Percentiles rank a stretch among this genome's conserved stretches.
These are phyloP conservation scores for Diorhabda elongata DNA, from an alignment of 1,140 invertebrate genomes.

Conservation along the genomic window DNA sequence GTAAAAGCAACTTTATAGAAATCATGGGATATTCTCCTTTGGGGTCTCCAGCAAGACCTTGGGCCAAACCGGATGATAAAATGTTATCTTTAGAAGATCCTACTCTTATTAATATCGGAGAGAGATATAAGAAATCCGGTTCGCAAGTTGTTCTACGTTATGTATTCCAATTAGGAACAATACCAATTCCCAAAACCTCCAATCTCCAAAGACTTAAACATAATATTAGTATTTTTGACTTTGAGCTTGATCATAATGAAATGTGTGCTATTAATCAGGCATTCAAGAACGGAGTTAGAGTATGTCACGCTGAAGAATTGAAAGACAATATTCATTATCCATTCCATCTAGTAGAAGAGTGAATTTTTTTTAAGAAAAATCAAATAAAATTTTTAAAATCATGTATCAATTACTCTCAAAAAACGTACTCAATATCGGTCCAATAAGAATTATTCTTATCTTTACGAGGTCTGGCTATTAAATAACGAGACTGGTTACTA, in stretches of 20 bases:
- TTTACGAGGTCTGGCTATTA: too few relatives aligned
- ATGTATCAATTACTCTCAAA: too few relatives aligned
- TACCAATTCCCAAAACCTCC: constrained; percentile 63
- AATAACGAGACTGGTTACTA: too few relatives aligned
- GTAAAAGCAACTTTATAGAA: constrained; percentile 57
- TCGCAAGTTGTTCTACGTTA: constrained; percentile 58
- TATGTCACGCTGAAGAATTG: constrained; percentile 26
- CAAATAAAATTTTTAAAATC: too few relatives aligned
- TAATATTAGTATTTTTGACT: constrained; percentile 59
- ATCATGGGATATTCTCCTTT: constrained; percentile 77
- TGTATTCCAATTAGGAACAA: constrained; percentile 26
- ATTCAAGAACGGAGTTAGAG: constrained; percentile 41
- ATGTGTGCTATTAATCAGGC: constrained; percentile 44
- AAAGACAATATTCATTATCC: constrained; percentile 28
- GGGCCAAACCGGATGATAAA: constrained; percentile 68
- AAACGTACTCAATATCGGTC: too few relatives aligned
- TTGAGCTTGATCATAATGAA: constrained; percentile 51
- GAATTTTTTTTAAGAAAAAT: too few relatives aligned
- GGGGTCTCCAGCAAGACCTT: constrained; percentile 58
- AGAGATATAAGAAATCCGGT: constrained; percentile 60
- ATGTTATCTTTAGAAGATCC: constrained; percentile 59
- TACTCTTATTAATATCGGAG: constrained; percentile 52
- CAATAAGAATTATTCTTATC: too few relatives aligned
- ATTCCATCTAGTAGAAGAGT: constrained; percentile 24
- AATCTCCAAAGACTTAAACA: constrained; percentile 53